Base-by-base conservation (phyloP, 1,140 invertebrate species). In the Philotrypesis tridentata region DNA sequence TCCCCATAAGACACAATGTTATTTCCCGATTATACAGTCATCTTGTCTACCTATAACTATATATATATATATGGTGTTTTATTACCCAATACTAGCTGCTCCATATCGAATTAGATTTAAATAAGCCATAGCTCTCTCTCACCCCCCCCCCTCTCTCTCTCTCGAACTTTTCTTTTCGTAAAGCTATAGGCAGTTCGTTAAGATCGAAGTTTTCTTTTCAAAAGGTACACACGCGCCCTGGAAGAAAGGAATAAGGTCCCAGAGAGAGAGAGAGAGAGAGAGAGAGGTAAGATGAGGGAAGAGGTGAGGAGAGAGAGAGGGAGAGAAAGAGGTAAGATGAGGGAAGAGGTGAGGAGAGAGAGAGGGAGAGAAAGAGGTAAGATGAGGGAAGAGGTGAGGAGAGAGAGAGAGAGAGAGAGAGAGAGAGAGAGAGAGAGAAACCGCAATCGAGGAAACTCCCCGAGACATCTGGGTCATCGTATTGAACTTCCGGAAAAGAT, bases 391-490 rank as follows among this genome's bases (percentile, higher is more conserved):
- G 37, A 8, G 29, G 17, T 17, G 40, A 67, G 23, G 70, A 37
- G 37, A 33, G 70, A 31, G 55, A n/a, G 31, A 71, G n/a, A 61
- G 61, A 25, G 37, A 43, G 43, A 43, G 63, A 7, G 37, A 17
- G 27, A 11, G 29, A 17, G 70, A 37, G 37, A 33, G 70, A 31
- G 55, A n/a, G 74, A 60, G 48, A 21, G 21, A 29, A 48, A 27
- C 77, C 71, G 63, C 84, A 85, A 84, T 80, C 79, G 79, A 14
- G 63, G 60, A 74, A 84, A 79, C 80, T 82, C 82, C 60, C 82
- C 48, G 29, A 31, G 78, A 86, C 86, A 88, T 85, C 82, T 79
- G 83, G 85, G 82, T 82, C 82, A 83, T 79, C 63, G 78, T 70
- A 86, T 85, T 75, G 81, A 85, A 84, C 79, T 85, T 82, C 78